Base-by-base conservation (phyloP, 2,797 vertebrate species). In the Bradypodion pumilum region DNA sequence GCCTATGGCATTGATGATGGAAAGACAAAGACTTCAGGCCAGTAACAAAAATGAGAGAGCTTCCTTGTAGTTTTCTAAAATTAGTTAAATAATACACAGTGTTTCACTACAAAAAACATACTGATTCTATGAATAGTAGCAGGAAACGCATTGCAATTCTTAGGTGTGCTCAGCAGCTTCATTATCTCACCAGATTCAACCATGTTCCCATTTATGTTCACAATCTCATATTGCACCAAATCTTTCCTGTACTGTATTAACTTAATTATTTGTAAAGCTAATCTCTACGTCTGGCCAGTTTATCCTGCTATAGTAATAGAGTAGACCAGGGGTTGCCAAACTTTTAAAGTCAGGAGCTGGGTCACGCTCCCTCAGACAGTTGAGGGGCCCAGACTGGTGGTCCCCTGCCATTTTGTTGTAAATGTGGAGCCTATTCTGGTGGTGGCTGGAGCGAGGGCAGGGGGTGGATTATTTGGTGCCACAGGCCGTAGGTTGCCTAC, bases 1-100 rank as follows among this genome's bases (percentile, higher is more conserved):
- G 96, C 98, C 87, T 94, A 95, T 49, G 98, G 98, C 73, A 42
- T 96, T 87, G 98, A 99, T 91, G 98, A 99, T 87, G 97, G 97
- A 82, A 97, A 84, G 89, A 98, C 97, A 83, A 97, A 94, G 94
- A 98, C 98, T 69, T 95, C 95, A 82, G 98, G 98, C 99, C 77
- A 83, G 95, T 92, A 73, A 72, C 68, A 44, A n/a, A 9, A 68
- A 44, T 32, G 37, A 49, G 68, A 7, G 62, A 40, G 1, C 27
- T 40, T 73, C 19, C 4, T 70, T 23, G 19, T 49, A 84, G 13
- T 52, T 56, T 56, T 16, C 2, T 56, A 56, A 56, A 56, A 56
- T 56, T 56, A 56, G 15, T 56, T 19, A 13, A 56, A 19, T 15
- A 56, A 19, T 19, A 56, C 66, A 35, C 32, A 7, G 3, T 37